phyloP scores from a whole-genome alignment of 2,113 vertebrate genomes.

The Oenanthe oenanthe region DNA sequence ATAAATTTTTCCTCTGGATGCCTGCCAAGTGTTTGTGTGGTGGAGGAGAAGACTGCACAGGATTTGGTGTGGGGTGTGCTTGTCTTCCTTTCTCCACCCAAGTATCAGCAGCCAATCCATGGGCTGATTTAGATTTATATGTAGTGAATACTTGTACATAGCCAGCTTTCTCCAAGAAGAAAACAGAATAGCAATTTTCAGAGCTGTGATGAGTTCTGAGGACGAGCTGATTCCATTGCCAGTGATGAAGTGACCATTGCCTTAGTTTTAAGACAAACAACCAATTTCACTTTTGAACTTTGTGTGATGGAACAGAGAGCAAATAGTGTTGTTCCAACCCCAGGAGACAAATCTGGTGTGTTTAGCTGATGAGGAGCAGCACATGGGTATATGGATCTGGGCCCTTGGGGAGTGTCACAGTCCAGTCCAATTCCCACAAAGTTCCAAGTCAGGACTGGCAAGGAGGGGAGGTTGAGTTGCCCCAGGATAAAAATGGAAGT shows the following conservation, averaged over 20 bases:
- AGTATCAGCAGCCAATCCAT: not conserved
- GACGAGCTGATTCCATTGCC: not conserved
- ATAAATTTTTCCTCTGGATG: constrained; percentile 2
- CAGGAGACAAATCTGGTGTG: not conserved
- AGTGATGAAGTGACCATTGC: not conserved
- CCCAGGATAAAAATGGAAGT: not conserved
- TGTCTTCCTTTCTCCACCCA: not conserved
- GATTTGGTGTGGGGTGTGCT: not conserved
- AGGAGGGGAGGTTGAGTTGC: not conserved
- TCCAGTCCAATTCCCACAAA: not conserved
- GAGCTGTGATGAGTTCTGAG: not conserved
- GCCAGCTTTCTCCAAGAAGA: not conserved
- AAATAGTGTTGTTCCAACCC: not conserved
- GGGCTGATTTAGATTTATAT: not conserved
- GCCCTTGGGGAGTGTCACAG: not conserved
- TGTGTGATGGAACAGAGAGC: not conserved
- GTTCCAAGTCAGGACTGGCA: not conserved
- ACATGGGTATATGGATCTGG: not conserved
- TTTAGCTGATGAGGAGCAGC: not conserved
- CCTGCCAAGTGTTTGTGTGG: constrained; percentile 21
- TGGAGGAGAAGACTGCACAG: not conserved
- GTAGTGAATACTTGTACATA: not conserved
- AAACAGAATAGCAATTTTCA: not conserved
- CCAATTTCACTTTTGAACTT: not conserved
- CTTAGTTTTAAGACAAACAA: not conserved